Percentiles rank a stretch among this genome's conserved stretches.
These are phyloP conservation scores for Mellivora capensis DNA, from an alignment of 2,113 vertebrate species.

Conservation along the genomic window DNA sequence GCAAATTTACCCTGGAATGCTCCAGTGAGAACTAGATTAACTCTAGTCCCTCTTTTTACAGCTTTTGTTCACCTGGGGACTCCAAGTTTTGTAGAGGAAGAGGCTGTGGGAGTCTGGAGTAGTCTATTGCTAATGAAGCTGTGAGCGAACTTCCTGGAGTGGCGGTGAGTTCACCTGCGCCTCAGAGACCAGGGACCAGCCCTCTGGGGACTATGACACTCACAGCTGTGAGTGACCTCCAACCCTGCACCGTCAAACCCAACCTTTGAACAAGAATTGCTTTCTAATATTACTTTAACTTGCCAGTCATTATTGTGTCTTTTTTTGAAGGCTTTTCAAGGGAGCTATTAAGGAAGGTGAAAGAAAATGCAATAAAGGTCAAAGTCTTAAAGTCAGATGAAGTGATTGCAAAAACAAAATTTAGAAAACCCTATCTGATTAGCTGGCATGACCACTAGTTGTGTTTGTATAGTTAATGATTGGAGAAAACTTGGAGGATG, in stretches of 20 bases:
- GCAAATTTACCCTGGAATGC: neutral
- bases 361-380: neutral
- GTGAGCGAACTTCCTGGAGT: neutral
- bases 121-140: neutral
- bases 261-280: neutral
- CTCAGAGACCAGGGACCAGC: neutral
- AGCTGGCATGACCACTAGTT: neutral
- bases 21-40: neutral
- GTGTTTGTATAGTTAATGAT: constrained; percentile 12
- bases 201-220: neutral
- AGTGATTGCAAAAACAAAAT: neutral
- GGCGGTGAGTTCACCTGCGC: neutral
- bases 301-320: neutral
- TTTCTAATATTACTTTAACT: neutral
- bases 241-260: neutral
- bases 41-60: neutral
- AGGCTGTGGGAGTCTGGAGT: neutral
- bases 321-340: neutral
- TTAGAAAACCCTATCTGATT: neutral
- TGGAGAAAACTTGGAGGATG: neutral
- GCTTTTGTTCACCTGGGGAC: neutral
- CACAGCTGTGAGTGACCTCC: neutral
- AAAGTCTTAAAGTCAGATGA: constrained; percentile 10
- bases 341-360: neutral
- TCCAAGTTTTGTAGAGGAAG: neutral